Evolutionary conservation across 2,113 vertebrate genomes (phyloP), one percentile per base, ranked within the genome.

Genomic region (Protobothrops flavoviridis): DNA sequence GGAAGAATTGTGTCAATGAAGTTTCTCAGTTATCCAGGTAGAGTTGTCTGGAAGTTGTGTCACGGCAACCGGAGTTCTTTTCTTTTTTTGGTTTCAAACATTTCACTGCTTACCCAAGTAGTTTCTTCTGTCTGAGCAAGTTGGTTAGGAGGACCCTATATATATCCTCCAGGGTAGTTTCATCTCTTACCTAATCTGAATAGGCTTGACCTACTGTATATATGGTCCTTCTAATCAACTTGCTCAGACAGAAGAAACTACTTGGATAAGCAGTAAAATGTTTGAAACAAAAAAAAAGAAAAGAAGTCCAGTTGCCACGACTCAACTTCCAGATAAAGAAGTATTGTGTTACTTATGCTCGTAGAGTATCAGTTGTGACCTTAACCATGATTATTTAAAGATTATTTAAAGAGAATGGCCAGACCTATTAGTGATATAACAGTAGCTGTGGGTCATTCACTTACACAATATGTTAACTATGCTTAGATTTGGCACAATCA

Each of bases 401-500:
- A 74, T 0, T 0, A 0, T 0, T 88, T 55, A 92, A 61, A 52
- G 91, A 74, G 43, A 57, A 17, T 93, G 93, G 95, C 95, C 95
- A 96, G 94, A 91, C 96, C 94, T 39, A 95, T 94, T 93, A 96
- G 92, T 92, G 33, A 33, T 59, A 94, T 91, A 93, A 93, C 96
- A 96, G 64, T 61, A 94, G n/a, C 90, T 6, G 20, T 91, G 6
- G 20, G 94, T 97, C 3, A 89, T 94, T 95, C 81, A 88, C 95
- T 94, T 86, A 53, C 55, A 86, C 96, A 96, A 56, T 95, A 95
- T 94, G 96, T 95, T 96, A 97, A 95, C 95, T 96, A 94, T 96
- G 96, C 96, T 96, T 97, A 95, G 93, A 94, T 96, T 94, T 95
- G 95, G 87, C 93, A 96, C 96, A 96, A 97, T 96, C 95, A 95